Evolutionary conservation across 2,797 vertebrate species (phyloP).

Genomic region (Propithecus deckenii): DNA sequence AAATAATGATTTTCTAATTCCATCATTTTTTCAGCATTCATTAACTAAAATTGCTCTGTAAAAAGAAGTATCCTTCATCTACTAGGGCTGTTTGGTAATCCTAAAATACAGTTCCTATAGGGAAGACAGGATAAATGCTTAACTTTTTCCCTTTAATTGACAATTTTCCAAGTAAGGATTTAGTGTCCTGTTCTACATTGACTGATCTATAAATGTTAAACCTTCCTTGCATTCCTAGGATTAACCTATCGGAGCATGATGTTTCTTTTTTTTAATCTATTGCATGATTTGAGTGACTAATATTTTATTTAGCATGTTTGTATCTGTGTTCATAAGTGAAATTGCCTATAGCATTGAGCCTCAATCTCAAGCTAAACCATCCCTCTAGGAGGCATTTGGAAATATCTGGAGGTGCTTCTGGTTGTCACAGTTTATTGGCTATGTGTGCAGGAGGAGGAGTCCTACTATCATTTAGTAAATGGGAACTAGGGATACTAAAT

Average conservation of each 20-base stretch:
- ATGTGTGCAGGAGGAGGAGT: neutral
- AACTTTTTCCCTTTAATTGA: neutral
- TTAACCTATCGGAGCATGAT: neutral
- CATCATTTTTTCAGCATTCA: neutral
- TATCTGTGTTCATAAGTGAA: neutral
- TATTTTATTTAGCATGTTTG: neutral
- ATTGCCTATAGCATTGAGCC: neutral
- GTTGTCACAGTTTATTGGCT: neutral
- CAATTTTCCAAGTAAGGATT: neutral
- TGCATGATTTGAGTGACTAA: neutral
- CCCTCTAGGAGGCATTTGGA: neutral
- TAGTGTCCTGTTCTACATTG: neutral
- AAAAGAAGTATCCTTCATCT: neutral
- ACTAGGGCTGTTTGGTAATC: neutral
- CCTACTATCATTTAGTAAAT: neutral
- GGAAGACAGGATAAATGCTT: neutral
- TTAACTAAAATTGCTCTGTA: neutral
- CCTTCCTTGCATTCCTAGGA: neutral
- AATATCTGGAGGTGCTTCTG: neutral
- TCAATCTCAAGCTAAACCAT: neutral
- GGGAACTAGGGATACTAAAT: neutral
- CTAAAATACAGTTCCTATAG: neutral
- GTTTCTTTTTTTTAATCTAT: neutral
- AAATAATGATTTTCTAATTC: neutral
- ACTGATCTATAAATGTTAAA: neutral